Base-by-base conservation (phyloP, 2,797 vertebrate genomes). In the Aeoliscus strigatus region DNA sequence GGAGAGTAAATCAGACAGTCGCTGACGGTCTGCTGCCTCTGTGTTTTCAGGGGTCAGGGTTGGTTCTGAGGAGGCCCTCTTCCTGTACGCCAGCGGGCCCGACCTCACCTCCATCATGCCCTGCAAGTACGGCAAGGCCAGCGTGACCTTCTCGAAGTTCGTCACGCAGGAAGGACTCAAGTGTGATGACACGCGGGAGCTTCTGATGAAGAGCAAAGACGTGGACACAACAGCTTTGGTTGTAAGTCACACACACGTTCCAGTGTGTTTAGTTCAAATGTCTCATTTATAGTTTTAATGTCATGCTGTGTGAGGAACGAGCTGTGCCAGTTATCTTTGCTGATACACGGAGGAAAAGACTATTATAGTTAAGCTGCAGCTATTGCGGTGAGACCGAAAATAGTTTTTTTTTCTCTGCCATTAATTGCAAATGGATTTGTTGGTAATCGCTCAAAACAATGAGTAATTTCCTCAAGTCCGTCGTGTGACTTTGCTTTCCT, bases 41-140 rank as follows among this genome's bases (percentile, higher is more conserved):
- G 2, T 40, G 5, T 59, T n/a, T 38, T 71, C 64, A 98, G 96
- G 96, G 65, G 89, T 93, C 45, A 89, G 88, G 61, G 89, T 99
- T 52, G 90, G 88, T 55, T 79, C 91, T 0, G 91, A 93, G 39
- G 94, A 97, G 71, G 96, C 95, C 10, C 93, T 97, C 79, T 91
- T 94, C 72, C 82, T 99, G 1, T 97, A 92, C 38, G 80, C 91
- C 1, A 91, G 90, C 35, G 96, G 96, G 8, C 96, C 96, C 6
- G 92, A 97, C 76, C 90, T 94, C 32, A 93, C 91, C 1, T 96
- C 94, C 2, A 70, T 98, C 65, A 97, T 98, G 93, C 93, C 94
- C 8, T 99, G 95, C 77, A 99, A 94, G 86, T 92, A 96, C 17
- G 94, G 94, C 56, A 91, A 91, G 75, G 80, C 87, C n/a, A 31